phyloP scores from a whole-genome alignment of 2,888 invertebrate genomes.

The Synergus itoensis region DNA sequence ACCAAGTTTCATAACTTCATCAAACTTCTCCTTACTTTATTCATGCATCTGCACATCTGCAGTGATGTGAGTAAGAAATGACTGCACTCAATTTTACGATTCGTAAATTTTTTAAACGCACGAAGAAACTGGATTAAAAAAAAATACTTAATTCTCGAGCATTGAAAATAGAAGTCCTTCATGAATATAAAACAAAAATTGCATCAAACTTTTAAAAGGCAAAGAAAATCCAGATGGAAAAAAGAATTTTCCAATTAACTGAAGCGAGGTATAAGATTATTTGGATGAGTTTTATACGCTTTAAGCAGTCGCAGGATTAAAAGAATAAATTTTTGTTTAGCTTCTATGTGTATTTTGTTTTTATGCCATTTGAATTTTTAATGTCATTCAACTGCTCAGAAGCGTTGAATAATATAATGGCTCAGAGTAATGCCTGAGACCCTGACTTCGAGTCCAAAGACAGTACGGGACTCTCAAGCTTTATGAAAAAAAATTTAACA shows the following conservation, averaged over 20 bases:
- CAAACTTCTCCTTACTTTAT: too few relatives aligned
- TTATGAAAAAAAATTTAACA: slow-evolving; percentile 13
- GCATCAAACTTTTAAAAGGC: background rate
- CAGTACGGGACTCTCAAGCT: slow-evolving; percentile 34
- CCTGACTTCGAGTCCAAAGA: slow-evolving; percentile 18
- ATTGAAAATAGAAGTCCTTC: background rate
- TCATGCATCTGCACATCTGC: background rate
- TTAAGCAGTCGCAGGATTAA: background rate
- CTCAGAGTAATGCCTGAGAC: background rate
- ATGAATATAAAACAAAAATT: background rate
- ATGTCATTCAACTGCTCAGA: slow-evolving; percentile 29
- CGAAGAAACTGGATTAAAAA: background rate
- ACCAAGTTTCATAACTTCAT: background rate
- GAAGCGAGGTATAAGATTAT: background rate
- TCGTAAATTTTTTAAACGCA: background rate
- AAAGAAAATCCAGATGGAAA: background rate
- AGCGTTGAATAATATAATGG: slow-evolving; percentile 40
- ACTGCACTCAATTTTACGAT: background rate
- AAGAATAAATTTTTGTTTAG: slow-evolving; percentile 9
- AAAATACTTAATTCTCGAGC: background rate
- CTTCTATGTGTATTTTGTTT: slow-evolving; percentile 35
- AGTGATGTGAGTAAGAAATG: background rate
- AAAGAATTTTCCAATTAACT: background rate
- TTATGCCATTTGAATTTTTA: slow-evolving; percentile 24
- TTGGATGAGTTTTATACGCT: background rate